These are phyloP conservation scores for Cardiocondyla obscurior DNA, from an alignment of 1,140 invertebrate species.

Conservation along the genomic window DNA sequence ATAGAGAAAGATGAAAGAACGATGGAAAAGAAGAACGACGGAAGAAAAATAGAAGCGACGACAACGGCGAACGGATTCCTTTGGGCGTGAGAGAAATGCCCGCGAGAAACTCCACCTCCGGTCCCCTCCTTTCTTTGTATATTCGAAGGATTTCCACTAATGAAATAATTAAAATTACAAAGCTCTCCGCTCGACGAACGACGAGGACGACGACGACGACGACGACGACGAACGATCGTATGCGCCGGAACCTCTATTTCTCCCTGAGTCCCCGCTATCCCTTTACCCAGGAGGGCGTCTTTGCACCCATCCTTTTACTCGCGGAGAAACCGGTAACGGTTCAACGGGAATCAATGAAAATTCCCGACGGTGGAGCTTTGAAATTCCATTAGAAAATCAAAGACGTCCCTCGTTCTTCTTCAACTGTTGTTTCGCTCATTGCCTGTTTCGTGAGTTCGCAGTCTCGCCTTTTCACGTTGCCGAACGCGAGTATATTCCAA, in stretches of 20 bases:
- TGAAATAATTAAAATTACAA: constrained; percentile 80
- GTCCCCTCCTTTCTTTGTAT: constrained; percentile 65
- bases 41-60: constrained; percentile 67
- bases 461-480: background rate
- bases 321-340: constrained; percentile 14
- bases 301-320: background rate
- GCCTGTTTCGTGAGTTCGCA: constrained; percentile 11
- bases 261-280: background rate
- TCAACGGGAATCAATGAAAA: constrained; percentile 58
- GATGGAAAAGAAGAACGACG: constrained; percentile 24
- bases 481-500: constrained; percentile 17
- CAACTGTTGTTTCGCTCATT: constrained; percentile 49
- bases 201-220: constrained; percentile 22
- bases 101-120: constrained; percentile 41
- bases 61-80: constrained; percentile 60
- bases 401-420: constrained; percentile 39
- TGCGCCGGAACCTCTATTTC: constrained; percentile 42
- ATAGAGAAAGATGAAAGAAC: background rate
- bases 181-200: constrained; percentile 64
- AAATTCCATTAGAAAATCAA: constrained; percentile 49
- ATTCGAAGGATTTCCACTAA: constrained; percentile 74
- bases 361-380: constrained; percentile 40
- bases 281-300: constrained; percentile 8
- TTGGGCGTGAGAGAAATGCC: constrained; percentile 45
- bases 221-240: constrained; percentile 39